A percentile compares a stretch with the other conserved stretches of the same genome.
These are phyloP conservation scores for Capreolus pygargus DNA, from an alignment of 2,113 vertebrate species.

Conservation along the genomic window DNA sequence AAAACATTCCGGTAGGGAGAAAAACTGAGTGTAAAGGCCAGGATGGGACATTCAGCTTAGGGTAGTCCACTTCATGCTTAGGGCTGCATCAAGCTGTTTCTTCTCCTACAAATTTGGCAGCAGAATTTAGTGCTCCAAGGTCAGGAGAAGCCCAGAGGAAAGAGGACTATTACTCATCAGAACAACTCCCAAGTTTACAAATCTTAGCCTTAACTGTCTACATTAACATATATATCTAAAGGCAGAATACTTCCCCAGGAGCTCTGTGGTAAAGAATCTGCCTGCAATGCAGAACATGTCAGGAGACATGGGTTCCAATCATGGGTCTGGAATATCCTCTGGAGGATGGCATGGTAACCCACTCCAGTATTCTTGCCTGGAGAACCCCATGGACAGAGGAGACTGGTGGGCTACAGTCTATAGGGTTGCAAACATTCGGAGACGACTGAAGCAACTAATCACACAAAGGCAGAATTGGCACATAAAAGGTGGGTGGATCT, in stretches of 20 bases:
- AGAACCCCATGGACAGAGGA: neutral
- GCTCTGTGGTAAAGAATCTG: neutral
- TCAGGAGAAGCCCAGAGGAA: neutral
- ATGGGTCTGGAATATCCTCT: neutral
- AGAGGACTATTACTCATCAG: neutral
- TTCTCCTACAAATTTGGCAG: neutral
- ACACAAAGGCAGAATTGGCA: neutral
- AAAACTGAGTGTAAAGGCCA: neutral
- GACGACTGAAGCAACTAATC: fast-evolving
- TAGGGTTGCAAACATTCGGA: fast-evolving
- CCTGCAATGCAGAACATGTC: neutral
- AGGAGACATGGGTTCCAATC: neutral
- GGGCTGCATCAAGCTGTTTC: neutral
- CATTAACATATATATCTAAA: neutral
- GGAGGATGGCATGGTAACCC: neutral
- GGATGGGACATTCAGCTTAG: neutral
- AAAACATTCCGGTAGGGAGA: neutral
- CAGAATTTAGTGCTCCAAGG: too few species aligned
- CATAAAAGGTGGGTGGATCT: neutral
- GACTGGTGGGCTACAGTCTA: neutral
- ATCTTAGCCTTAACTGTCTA: neutral
- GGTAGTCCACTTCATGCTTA: neutral
- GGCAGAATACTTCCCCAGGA: neutral
- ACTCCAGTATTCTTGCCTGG: neutral
- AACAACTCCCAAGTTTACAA: neutral